Percentiles rank a stretch among this genome's conserved stretches.
These are phyloP conservation scores for Epizoanthus illoricatus DNA, from an alignment of 92 coral and sea anemone species.

Conservation along the genomic window DNA sequence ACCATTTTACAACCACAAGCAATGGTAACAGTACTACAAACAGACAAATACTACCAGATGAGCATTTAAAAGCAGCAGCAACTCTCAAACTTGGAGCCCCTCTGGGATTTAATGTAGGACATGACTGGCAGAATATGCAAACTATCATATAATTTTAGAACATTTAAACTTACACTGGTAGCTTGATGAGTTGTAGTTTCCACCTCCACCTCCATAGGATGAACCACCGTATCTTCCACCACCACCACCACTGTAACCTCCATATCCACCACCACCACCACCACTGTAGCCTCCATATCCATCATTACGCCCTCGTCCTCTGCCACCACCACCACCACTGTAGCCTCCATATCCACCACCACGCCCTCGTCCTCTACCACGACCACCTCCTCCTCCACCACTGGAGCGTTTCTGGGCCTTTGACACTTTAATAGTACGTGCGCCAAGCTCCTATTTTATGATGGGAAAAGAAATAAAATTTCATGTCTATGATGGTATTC, in stretches of 20 bases:
- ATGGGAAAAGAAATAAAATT: not conserved
- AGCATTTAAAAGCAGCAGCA: no score
- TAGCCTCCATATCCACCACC: slow-evolving; percentile 15
- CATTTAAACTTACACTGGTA: slow-evolving; percentile 9
- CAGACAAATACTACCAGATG: no score
- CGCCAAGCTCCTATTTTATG: slow-evolving; percentile 21
- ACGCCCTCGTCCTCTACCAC: not conserved
- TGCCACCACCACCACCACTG: slow-evolving; percentile 7
- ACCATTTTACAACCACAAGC: no score
- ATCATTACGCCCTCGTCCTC: slow-evolving; percentile 3
- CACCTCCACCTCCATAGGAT: not conserved
- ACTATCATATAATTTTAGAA: no score
- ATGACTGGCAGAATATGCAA: no score
- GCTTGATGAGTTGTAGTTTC: not conserved
- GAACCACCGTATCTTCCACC: not conserved
- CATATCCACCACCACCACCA: slow-evolving; percentile 18
- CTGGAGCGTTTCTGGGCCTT: slow-evolving; percentile 44
- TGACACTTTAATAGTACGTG: slow-evolving; percentile 34
- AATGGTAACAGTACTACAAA: no score
- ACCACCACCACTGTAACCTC: not conserved
- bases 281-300: not conserved
- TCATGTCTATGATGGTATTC: no score
- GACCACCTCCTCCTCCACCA: slow-evolving; percentile 43
- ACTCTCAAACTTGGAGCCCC: no score
- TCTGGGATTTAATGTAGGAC: no score